A percentile compares a stretch with the other conserved stretches of the same genome.
These are phyloP conservation scores for Microplitis demolitor DNA, from an alignment of 1,140 invertebrate species.

Conservation along the genomic window DNA sequence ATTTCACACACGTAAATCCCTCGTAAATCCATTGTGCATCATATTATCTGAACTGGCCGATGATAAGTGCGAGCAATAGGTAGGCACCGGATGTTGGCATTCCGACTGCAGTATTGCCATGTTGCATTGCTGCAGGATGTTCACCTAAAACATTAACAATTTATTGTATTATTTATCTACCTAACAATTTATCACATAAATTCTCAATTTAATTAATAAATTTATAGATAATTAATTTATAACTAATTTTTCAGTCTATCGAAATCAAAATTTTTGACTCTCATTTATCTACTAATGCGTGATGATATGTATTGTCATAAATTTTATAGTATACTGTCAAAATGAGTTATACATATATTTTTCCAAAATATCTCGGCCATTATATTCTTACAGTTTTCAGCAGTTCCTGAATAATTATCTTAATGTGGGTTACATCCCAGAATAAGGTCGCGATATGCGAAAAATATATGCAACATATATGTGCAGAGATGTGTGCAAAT, in stretches of 20 bases:
- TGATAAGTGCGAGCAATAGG: conserved; percentile 54
- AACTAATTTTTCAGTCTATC: background rate
- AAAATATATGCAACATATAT: too few species aligned
- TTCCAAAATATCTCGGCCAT: too few species aligned
- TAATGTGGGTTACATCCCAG: too few species aligned
- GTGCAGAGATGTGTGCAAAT: too few species aligned
- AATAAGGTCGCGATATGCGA: too few species aligned
- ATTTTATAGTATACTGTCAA: too few species aligned
- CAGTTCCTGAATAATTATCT: too few species aligned
- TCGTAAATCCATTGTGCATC: conserved; percentile 19
- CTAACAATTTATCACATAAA: background rate
- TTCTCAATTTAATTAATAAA: background rate
- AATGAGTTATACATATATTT: too few species aligned
- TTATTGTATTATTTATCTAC: background rate
- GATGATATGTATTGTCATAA: too few species aligned
- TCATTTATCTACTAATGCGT: too few species aligned
- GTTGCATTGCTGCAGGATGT: conserved; percentile 85
- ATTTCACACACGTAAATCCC: background rate
- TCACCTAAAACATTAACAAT: conserved; percentile 68
- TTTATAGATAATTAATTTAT: background rate
- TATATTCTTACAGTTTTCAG: too few species aligned
- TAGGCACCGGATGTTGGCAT: conserved; percentile 56
- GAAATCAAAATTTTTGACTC: too few species aligned
- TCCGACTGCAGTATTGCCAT: conserved; percentile 65
- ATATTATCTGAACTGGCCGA: conserved; percentile 60